Conservation (phyloP, 2,888 invertebrate genomes). For the Patella ulyssiponensis region DNA sequence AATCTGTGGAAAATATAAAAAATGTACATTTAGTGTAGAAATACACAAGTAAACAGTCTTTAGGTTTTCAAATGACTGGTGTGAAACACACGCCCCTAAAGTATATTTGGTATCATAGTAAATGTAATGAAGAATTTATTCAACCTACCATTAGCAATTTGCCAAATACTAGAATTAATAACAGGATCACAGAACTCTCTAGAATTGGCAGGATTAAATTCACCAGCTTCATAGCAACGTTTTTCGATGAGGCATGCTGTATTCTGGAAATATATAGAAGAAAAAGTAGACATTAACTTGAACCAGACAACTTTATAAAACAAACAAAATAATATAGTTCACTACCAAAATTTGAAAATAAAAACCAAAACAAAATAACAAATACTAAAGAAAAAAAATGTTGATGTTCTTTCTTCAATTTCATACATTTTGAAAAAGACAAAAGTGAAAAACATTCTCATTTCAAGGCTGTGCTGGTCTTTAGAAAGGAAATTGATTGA, state of each 20-base stretch:
- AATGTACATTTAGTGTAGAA: too few relatives aligned
- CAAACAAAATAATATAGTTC: not conserved
- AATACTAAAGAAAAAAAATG: not conserved
- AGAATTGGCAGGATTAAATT: slow-evolving; percentile 42
- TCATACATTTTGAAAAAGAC: not conserved
- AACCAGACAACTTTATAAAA: not conserved
- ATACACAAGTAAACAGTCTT: too few relatives aligned
- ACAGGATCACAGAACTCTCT: slow-evolving; percentile 45
- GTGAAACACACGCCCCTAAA: too few relatives aligned
- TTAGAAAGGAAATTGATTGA: too few relatives aligned
- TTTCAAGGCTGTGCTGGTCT: not conserved
- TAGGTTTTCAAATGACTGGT: too few relatives aligned
- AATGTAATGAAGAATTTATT: too few relatives aligned
- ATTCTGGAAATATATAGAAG: slow-evolving; percentile 30
- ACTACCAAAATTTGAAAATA: slow-evolving; percentile 7
- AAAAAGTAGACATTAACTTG: not conserved
- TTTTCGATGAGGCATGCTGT: slow-evolving; percentile 45
- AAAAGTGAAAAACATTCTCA: not conserved
- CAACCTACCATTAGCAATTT: slow-evolving; percentile 40
- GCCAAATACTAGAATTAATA: slow-evolving; percentile 43
- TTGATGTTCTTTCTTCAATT: not conserved
- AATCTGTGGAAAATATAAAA: slow-evolving; percentile 34
- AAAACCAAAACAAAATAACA: not conserved
- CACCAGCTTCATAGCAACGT: slow-evolving; percentile 48
- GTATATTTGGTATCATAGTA: too few relatives aligned